phyloP scores from a whole-genome alignment of 2,888 invertebrate genomes.

The Heteromyza rotundicornis region DNA sequence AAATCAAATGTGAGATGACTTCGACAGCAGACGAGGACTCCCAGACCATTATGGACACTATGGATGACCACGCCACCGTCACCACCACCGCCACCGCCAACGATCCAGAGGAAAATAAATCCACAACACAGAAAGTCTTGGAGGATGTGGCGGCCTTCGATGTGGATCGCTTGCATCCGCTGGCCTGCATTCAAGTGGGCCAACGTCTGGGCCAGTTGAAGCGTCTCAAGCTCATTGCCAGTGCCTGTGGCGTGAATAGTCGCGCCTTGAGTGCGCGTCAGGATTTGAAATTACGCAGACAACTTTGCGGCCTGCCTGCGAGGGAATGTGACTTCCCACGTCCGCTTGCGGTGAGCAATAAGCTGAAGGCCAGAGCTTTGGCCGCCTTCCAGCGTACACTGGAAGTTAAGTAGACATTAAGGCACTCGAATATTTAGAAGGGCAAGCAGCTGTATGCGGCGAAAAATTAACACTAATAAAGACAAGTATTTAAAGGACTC shows the following conservation, averaged over 20 bases:
- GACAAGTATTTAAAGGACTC: no score
- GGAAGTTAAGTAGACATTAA: slow-evolving; percentile 49
- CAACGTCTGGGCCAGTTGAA: slow-evolving; percentile 68
- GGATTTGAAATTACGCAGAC: slow-evolving; percentile 76
- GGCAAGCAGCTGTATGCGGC: no score
- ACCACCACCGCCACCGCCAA: not conserved
- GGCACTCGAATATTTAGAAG: no score
- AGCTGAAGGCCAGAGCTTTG: slow-evolving; percentile 52
- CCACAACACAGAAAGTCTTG: slow-evolving; percentile 47
- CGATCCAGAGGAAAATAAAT: no score
- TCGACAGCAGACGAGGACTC: slow-evolving; percentile 37
- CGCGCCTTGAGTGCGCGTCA: slow-evolving; percentile 80
- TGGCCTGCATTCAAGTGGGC: slow-evolving; percentile 68
- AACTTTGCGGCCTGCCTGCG: slow-evolving; percentile 73
- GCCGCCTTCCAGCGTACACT: slow-evolving; percentile 56
- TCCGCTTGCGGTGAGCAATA: slow-evolving; percentile 48
- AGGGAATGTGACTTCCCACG: slow-evolving; percentile 66
- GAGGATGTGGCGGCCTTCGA: slow-evolving; percentile 57
- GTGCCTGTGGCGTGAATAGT: slow-evolving; percentile 77
- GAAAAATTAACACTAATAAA: no score
- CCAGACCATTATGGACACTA: slow-evolving; percentile 22
- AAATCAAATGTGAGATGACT: slow-evolving; percentile 34
- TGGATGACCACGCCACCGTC: slow-evolving; percentile 20
- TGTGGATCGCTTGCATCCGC: slow-evolving; percentile 60
- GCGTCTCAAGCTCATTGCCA: slow-evolving; percentile 70